Percentiles rank a stretch among this genome's conserved stretches.
Evolutionary conservation across 2,113 vertebrate species (phyloP).

Genomic region (Meleagris gallopavo): DNA sequence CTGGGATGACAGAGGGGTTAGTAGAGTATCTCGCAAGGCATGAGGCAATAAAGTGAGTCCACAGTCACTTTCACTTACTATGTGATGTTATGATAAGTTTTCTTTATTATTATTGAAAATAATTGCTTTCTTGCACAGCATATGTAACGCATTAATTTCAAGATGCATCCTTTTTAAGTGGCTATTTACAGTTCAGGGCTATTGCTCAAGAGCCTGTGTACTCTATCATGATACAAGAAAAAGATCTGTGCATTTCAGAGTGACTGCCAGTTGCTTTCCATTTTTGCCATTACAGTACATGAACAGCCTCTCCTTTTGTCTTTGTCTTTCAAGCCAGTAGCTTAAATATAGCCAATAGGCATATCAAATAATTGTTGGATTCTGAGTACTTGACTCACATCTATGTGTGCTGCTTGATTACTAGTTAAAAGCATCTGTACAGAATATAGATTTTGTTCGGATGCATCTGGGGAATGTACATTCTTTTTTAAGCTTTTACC

Average conservation of each 20-base stretch:
- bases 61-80: background rate
- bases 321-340: background rate
- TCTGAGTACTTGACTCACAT: conserved; percentile 4
- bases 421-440: background rate
- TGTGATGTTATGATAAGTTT: background rate
- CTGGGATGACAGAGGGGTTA: background rate
- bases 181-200: background rate
- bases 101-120: background rate
- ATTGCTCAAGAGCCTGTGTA: background rate
- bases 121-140: background rate
- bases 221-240: background rate
- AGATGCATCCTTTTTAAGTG: background rate
- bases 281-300: background rate
- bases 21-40: background rate
- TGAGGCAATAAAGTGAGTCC: accelerated
- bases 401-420: background rate
- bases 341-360: conserved; percentile 7
- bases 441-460: background rate
- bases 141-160: background rate
- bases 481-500: background rate
- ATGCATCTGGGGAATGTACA: background rate
- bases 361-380: background rate
- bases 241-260: conserved; percentile 2
- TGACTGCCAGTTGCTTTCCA: background rate
- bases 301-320: background rate